These are phyloP conservation scores for Lytechinus variegatus DNA, from an alignment of 35 echinoderm and acorn worm genomes.

Conservation along the genomic window DNA sequence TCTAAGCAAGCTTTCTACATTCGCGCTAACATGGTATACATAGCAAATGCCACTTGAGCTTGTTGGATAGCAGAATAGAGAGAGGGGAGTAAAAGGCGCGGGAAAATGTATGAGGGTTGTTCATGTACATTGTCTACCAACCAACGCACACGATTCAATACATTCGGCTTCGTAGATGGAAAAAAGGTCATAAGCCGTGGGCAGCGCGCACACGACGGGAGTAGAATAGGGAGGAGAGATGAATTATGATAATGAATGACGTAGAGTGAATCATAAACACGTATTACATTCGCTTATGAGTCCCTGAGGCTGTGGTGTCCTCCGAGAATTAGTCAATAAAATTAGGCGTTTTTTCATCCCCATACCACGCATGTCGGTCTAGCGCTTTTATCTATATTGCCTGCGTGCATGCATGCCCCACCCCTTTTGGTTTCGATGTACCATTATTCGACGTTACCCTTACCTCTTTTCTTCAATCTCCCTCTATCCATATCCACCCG, in stretches of 20 bases:
- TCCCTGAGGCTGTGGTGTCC: neutral
- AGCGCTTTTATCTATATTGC: too few species aligned
- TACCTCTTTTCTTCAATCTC: neutral
- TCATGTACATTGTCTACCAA: neutral
- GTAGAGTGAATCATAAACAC: conserved; percentile 21
- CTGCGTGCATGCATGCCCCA: too few species aligned
- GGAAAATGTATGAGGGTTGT: neutral
- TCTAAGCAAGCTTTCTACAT: neutral
- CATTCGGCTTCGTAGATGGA: neutral
- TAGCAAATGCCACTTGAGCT: neutral
- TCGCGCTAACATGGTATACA: neutral
- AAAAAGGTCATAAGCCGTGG: neutral
- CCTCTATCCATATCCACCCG: neutral
- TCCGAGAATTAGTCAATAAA: conserved; percentile 27
- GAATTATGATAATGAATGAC: conserved; percentile 48
- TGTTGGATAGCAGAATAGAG: neutral
- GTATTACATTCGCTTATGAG: neutral
- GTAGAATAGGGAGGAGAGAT: neutral
- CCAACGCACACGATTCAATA: neutral
- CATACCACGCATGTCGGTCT: neutral
- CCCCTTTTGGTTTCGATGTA: too few species aligned
- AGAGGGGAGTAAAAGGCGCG: neutral
- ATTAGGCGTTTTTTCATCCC: neutral
- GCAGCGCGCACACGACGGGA: neutral
- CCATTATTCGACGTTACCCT: neutral